These are phyloP conservation scores for Thermophis baileyi DNA, from an alignment of 2,113 vertebrate species.

Conservation along the genomic window DNA sequence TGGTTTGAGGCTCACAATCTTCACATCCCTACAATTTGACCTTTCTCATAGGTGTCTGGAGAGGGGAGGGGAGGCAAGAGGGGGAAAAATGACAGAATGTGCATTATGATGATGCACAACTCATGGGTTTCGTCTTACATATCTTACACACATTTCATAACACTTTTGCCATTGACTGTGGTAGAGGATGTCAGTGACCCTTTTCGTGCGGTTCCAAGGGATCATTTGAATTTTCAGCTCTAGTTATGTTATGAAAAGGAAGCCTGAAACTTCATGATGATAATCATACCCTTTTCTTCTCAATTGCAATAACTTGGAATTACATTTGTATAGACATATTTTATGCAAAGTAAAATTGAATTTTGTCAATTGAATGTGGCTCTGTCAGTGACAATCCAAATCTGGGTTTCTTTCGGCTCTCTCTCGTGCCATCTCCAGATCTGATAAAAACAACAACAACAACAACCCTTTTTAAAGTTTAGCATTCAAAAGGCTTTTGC, in stretches of 20 bases:
- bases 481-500: neutral
- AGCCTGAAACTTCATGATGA: neutral
- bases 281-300: neutral
- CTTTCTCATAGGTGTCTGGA: neutral
- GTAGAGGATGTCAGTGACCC: neutral
- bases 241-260: neutral
- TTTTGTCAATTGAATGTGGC: neutral
- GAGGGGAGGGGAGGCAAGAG: neutral
- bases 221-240: neutral
- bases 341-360: slow-evolving; percentile 6
- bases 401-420: neutral
- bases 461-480: neutral
- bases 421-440: neutral
- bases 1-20: neutral
- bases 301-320: neutral
- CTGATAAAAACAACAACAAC: neutral
- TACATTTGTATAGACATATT: neutral
- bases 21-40: neutral
- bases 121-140: neutral
- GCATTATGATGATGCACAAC: neutral
- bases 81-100: neutral
- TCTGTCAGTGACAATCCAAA: neutral
- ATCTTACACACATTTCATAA: neutral
- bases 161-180: neutral
- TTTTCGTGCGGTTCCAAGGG: neutral